Evolutionary conservation across 1,140 invertebrate species (phyloP).

Genomic region (Rhopalosiphum maidis): DNA sequence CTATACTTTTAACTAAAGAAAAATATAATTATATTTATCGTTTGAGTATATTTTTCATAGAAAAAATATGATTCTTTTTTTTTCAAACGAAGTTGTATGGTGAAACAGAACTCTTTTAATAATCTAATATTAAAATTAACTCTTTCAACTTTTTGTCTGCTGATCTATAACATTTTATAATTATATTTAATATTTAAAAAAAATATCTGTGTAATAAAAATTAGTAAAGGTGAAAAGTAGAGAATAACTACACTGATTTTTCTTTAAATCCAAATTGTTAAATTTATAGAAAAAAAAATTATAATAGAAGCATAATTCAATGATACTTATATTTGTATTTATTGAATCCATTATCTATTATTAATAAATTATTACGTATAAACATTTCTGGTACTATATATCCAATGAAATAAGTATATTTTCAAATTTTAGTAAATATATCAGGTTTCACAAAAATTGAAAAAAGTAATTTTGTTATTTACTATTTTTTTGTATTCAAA

Average conservation of each 20-base stretch:
- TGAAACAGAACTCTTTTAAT: background rate
- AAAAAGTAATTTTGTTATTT: no score
- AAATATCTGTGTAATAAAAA: background rate
- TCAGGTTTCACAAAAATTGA: no score
- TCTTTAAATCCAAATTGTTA: background rate
- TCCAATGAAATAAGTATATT: no score
- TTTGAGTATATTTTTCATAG: background rate
- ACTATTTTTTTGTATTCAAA: no score
- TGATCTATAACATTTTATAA: background rate
- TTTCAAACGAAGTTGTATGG: background rate
- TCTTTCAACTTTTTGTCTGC: background rate
- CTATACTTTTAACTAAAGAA: background rate
- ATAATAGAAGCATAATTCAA: background rate
- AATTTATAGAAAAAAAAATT: background rate
- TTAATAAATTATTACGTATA: background rate
- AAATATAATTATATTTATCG: constrained; percentile 19
- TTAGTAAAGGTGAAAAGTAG: background rate
- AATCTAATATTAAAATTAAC: background rate
- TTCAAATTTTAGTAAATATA: no score
- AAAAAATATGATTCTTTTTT: background rate
- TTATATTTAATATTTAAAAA: background rate
- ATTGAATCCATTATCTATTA: no score
- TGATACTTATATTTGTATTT: background rate
- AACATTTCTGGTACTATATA: no score
- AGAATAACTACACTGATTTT: background rate